Conservation (phyloP, 1,140 invertebrate genomes). For the Thrips palmi region DNA sequence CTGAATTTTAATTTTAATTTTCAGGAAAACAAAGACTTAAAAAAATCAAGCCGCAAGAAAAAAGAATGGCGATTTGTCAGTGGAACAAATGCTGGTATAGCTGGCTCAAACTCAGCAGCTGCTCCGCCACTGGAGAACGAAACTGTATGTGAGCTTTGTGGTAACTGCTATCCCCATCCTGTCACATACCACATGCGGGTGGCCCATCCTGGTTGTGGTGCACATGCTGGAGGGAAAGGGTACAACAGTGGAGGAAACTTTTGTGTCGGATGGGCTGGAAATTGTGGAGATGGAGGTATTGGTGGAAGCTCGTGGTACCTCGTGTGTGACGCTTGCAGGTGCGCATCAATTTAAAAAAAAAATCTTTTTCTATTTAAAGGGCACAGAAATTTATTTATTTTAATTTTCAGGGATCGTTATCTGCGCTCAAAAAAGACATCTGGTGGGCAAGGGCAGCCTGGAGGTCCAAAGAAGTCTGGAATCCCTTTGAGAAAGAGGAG, state of each 20-base stretch:
- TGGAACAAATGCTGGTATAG: slow-evolving; percentile 24
- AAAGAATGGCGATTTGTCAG: slow-evolving; percentile 30
- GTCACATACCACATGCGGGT: slow-evolving; percentile 84
- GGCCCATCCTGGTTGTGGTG: slow-evolving; percentile 76
- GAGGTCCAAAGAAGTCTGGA: not conserved
- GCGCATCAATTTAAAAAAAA: not conserved
- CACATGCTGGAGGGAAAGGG: slow-evolving; percentile 66
- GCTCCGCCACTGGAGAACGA: slow-evolving; percentile 26
- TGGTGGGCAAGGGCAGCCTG: too few relatives aligned
- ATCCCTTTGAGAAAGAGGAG: too few relatives aligned
- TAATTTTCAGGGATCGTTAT: slow-evolving; percentile 2
- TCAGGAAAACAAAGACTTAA: slow-evolving; percentile 29
- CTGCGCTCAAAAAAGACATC: too few relatives aligned
- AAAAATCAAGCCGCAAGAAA: slow-evolving; percentile 34
- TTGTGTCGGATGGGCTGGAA: slow-evolving; percentile 71
- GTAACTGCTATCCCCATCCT: slow-evolving; percentile 49
- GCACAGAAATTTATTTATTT: too few relatives aligned
- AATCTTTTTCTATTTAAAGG: too few relatives aligned
- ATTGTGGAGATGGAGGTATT: slow-evolving; percentile 71
- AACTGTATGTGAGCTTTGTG: slow-evolving; percentile 75
- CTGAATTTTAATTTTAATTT: too few relatives aligned
- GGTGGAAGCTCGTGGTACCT: slow-evolving; percentile 80
- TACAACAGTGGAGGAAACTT: slow-evolving; percentile 74
- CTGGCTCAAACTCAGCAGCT: slow-evolving; percentile 17
- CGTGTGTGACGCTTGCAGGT: slow-evolving; percentile 69